Conservation (phyloP, 1,140 invertebrate genomes). For the Drosophila ironensis region DNA sequence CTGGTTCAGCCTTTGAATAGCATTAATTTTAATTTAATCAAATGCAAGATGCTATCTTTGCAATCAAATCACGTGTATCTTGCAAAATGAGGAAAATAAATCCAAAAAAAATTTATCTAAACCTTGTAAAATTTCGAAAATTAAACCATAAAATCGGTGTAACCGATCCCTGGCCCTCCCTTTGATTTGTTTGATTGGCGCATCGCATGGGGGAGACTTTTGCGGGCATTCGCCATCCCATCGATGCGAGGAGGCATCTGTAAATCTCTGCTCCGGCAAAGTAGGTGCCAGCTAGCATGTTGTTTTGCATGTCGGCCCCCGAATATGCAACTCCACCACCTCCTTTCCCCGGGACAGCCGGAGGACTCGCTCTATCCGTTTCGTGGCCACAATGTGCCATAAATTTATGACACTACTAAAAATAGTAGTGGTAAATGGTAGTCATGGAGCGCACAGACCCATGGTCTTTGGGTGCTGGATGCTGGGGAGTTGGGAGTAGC, state of each 20-base stretch:
- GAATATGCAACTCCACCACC: constrained; percentile 12
- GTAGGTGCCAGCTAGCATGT: constrained; percentile 73
- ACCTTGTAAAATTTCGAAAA: constrained; percentile 30
- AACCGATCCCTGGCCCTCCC: neutral
- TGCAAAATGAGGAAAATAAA: too few relatives aligned
- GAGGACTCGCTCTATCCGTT: neutral
- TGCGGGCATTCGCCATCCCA: neutral
- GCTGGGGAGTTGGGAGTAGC: neutral
- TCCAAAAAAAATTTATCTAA: constrained; percentile 18
- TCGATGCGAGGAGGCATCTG: constrained; percentile 18
- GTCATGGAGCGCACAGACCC: constrained; percentile 21
- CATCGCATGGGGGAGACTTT: constrained; percentile 17
- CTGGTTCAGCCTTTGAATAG: too few relatives aligned
- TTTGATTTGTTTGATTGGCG: constrained; percentile 37
- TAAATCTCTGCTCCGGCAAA: constrained; percentile 45
- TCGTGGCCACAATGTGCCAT: constrained; percentile 65
- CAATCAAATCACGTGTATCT: too few relatives aligned
- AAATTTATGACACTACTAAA: constrained; percentile 79
- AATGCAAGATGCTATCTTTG: too few relatives aligned
- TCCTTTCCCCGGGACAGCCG: constrained; percentile 12
- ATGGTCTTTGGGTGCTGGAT: neutral
- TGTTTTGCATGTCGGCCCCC: constrained; percentile 52
- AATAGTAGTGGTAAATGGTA: constrained; percentile 64
- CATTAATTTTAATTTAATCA: too few relatives aligned
- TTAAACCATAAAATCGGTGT: neutral